Conservation (phyloP, 1,140 invertebrate species). For the Leptinotarsa texana region DNA sequence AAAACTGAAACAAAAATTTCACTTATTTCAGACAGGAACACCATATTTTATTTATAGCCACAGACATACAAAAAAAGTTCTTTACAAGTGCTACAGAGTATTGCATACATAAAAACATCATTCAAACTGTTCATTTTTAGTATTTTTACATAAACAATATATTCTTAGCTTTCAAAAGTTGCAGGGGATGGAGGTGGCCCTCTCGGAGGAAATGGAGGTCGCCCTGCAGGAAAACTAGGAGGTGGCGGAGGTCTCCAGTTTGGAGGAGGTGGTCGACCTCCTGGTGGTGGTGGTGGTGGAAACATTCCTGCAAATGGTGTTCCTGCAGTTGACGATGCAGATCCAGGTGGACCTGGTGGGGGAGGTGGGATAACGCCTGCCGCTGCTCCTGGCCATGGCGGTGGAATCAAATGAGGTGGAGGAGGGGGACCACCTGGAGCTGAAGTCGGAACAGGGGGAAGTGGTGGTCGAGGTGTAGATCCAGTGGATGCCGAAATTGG, state of each 20-base stretch:
- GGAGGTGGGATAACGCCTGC: conserved; percentile 55
- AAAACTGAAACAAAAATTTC: no score
- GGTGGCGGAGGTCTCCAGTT: conserved; percentile 62
- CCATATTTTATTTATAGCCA: no score
- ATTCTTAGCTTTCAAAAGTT: conserved; percentile 38
- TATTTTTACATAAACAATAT: not conserved
- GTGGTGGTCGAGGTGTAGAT: conserved; percentile 63
- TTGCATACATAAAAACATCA: no score
- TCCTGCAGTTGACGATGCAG: conserved; percentile 59
- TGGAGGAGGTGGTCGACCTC: conserved; percentile 59
- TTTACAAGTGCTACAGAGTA: no score
- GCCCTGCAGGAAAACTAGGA: conserved; percentile 60
- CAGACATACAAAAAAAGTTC: no score
- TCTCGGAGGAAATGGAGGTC: conserved; percentile 62
- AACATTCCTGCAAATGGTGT: conserved; percentile 57
- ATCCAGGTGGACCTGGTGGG: conserved; percentile 61
- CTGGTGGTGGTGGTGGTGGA: conserved; percentile 64
- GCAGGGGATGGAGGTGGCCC: conserved; percentile 55
- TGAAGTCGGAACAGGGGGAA: conserved; percentile 52
- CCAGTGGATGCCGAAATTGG: conserved; percentile 34
- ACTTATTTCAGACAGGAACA: no score
- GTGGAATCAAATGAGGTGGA: conserved; percentile 59
- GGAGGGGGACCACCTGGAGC: conserved; percentile 61
- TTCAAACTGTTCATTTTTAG: no score
- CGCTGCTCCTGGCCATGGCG: conserved; percentile 59